Conservation (phyloP, 2,797 vertebrate genomes). For the Malacoctenus gilli region DNA sequence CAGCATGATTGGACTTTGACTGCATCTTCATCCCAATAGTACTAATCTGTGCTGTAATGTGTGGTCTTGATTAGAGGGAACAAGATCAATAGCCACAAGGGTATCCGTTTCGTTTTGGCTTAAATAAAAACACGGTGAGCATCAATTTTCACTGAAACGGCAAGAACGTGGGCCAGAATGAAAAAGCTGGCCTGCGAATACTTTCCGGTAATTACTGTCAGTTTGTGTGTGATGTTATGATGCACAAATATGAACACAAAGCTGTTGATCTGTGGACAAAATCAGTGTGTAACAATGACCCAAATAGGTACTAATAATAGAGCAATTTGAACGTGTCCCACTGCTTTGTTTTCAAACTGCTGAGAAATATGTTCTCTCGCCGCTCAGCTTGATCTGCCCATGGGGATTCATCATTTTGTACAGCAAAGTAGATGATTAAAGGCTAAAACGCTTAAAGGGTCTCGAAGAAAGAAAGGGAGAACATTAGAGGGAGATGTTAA, state of each 20-base stretch:
- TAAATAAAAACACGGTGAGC: neutral
- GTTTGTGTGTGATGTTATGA: conserved; percentile 2
- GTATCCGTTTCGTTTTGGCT: conserved; percentile 1
- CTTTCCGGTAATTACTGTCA: conserved; percentile 11
- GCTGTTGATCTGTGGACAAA: conserved; percentile 23
- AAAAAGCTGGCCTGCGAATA: neutral
- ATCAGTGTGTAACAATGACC: conserved; percentile 36
- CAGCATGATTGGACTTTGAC: neutral
- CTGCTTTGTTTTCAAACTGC: conserved; percentile 43
- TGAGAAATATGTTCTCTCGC: conserved; percentile 35
- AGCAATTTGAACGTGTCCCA: conserved; percentile 21
- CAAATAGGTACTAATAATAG: conserved; percentile 48
- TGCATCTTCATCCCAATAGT: neutral
- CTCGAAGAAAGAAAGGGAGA: conserved; percentile 41
- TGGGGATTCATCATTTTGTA: conserved; percentile 59
- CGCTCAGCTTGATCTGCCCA: conserved; percentile 37
- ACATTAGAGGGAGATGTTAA: conserved; percentile 43
- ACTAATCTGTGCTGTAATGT: neutral
- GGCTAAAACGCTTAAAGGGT: conserved; percentile 46
- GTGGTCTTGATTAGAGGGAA: conserved; percentile 7
- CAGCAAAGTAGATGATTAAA: conserved; percentile 56
- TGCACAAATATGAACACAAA: conserved; percentile 7
- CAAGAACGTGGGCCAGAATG: conserved; percentile 2
- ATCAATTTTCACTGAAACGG: neutral
- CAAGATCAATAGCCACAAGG: neutral